phyloP scores from a whole-genome alignment of 2,797 vertebrate genomes.

The Scarus forsteni region DNA sequence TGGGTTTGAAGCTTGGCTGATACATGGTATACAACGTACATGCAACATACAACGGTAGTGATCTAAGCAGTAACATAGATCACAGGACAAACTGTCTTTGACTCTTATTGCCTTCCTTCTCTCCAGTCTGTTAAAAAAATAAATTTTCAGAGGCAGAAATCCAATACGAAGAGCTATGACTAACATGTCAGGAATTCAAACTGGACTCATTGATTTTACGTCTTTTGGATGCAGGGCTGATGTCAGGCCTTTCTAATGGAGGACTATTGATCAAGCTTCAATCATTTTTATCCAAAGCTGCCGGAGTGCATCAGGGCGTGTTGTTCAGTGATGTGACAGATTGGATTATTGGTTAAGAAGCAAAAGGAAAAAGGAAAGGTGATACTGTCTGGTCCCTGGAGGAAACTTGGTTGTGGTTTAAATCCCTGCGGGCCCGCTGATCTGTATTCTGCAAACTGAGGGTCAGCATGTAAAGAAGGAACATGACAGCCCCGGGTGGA shows the following conservation, averaged over 20 bases:
- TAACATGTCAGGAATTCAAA: background rate
- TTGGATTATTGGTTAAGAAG: background rate
- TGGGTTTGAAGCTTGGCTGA: too few relatives aligned
- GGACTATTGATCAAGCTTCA: slow-evolving; percentile 46
- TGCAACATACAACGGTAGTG: too few relatives aligned
- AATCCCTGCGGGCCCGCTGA: background rate
- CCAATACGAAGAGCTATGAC: background rate
- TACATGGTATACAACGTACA: too few relatives aligned
- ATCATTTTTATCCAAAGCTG: slow-evolving; percentile 18
- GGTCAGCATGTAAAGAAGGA: background rate
- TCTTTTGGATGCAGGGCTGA: slow-evolving; percentile 5
- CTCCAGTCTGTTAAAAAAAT: background rate
- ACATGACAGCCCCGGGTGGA: slow-evolving; percentile 19
- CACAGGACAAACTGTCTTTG: too few relatives aligned
- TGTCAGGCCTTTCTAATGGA: slow-evolving; percentile 24
- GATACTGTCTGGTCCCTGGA: slow-evolving; percentile 2
- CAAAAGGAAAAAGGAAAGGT: background rate
- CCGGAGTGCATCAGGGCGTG: slow-evolving; percentile 12
- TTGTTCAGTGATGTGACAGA: background rate
- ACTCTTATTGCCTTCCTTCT: background rate
- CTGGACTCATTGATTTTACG: slow-evolving; percentile 4
- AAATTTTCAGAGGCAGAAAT: background rate
- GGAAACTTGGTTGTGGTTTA: slow-evolving; percentile 8
- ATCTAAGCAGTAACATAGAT: too few relatives aligned
- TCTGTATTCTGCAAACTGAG: slow-evolving; percentile 20